These are phyloP conservation scores for Parazoanthus swiftii DNA, from an alignment of 92 coral and sea anemone species.

Conservation along the genomic window DNA sequence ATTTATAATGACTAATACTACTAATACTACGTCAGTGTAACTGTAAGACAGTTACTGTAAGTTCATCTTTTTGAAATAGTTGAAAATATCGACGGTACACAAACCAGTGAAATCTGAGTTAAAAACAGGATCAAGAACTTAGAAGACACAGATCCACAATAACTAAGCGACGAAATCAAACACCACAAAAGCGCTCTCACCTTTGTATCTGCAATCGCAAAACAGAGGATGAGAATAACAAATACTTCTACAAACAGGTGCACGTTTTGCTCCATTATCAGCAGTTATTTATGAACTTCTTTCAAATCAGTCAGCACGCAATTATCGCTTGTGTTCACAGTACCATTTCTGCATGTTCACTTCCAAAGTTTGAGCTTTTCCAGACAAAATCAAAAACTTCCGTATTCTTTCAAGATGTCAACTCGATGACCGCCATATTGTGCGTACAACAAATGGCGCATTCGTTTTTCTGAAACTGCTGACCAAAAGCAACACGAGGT, in stretches of 20 bases:
- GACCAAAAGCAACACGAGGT: neutral
- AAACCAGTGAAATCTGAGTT: too few relatives aligned
- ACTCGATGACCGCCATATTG: neutral
- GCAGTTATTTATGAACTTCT: neutral
- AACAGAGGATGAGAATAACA: conserved; percentile 6
- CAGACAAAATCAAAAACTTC: neutral
- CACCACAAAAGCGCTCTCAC: conserved; percentile 11
- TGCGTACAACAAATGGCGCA: conserved; percentile 19
- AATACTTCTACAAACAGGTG: neutral
- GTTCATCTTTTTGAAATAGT: too few relatives aligned
- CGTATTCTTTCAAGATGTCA: too few relatives aligned
- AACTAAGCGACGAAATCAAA: too few relatives aligned
- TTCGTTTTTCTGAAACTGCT: conserved; percentile 6
- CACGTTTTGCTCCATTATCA: neutral
- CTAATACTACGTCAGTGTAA: too few relatives aligned
- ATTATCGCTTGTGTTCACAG: neutral
- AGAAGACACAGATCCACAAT: too few relatives aligned
- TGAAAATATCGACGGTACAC: too few relatives aligned
- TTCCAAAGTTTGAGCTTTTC: neutral
- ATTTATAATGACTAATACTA: too few relatives aligned
- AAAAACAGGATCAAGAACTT: too few relatives aligned
- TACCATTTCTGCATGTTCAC: neutral
- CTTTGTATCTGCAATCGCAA: conserved; percentile 15
- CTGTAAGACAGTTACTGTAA: too few relatives aligned
- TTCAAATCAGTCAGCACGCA: neutral